These are phyloP conservation scores for Spisula solida DNA, from an alignment of 2,888 invertebrate species.

Conservation along the genomic window DNA sequence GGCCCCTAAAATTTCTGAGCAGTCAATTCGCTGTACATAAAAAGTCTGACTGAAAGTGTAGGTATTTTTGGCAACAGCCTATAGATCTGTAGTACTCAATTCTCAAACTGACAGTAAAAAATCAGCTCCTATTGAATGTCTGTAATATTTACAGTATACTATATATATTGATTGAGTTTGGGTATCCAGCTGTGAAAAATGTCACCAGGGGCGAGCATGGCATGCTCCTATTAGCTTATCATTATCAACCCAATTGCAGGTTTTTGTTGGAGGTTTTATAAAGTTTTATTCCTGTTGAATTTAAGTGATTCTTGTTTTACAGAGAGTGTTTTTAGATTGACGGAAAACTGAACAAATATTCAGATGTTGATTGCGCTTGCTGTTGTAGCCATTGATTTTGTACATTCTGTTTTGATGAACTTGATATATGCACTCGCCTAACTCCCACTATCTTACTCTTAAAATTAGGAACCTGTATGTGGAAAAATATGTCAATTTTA, in stretches of 20 bases:
- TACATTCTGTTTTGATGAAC: slow-evolving; percentile 31
- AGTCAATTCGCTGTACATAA: not conserved
- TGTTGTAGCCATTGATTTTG: slow-evolving; percentile 18
- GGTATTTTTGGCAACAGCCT: not conserved
- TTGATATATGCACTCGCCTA: slow-evolving; percentile 35
- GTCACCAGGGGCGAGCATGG: too few species aligned
- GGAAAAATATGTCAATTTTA: not conserved
- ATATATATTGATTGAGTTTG: too few species aligned
- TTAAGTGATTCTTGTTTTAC: not conserved
- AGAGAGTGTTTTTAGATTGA: slow-evolving; percentile 22
- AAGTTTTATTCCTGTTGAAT: too few species aligned
- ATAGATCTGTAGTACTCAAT: too few species aligned
- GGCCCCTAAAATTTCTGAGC: too few species aligned
- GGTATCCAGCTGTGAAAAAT: too few species aligned
- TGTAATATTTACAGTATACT: too few species aligned
- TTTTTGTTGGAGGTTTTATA: too few species aligned
- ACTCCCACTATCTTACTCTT: not conserved
- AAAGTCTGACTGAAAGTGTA: not conserved
- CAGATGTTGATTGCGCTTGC: slow-evolving; percentile 1
- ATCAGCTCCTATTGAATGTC: too few species aligned
- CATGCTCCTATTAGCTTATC: too few species aligned
- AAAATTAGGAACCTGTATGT: not conserved
- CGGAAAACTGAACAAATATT: slow-evolving; percentile 19
- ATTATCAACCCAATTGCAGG: too few species aligned
- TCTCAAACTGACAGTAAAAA: too few species aligned